These are phyloP conservation scores for Tetrapedia diversipes DNA, from an alignment of 2,888 invertebrate species.

Conservation along the genomic window DNA sequence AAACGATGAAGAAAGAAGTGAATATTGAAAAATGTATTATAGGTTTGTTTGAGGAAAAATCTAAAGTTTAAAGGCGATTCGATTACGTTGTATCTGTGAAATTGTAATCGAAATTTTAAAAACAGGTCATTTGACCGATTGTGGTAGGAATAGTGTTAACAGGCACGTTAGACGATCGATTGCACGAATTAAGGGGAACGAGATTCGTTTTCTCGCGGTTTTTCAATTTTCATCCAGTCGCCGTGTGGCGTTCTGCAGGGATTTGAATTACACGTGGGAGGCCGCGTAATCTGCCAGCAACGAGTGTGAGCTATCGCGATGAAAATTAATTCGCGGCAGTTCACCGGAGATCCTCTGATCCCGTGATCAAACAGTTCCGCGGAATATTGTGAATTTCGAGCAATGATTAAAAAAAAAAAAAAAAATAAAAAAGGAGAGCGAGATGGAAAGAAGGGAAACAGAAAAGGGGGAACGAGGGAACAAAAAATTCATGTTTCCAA, in stretches of 20 bases:
- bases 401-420: conserved; percentile 32
- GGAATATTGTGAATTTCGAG: conserved; percentile 48
- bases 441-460: background rate
- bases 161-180: background rate
- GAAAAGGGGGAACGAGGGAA: background rate
- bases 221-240: conserved; percentile 42
- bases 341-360: conserved; percentile 50
- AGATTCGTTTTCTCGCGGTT: conserved; percentile 16
- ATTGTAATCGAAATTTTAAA: too few species aligned
- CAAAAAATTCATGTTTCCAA: conserved; percentile 2
- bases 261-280: conserved; percentile 50
- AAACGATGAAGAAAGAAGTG: too few species aligned
- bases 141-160: too few species aligned
- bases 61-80: too few species aligned
- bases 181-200: conserved; percentile 30
- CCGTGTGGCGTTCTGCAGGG: conserved; percentile 16
- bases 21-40: too few species aligned
- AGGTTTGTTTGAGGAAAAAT: too few species aligned
- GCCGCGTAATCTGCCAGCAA: conserved; percentile 46
- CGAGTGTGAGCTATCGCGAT: conserved; percentile 45
- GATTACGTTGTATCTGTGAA: too few species aligned
- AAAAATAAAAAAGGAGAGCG: background rate
- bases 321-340: conserved; percentile 56
- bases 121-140: too few species aligned
- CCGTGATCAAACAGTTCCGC: conserved; percentile 47